Percentiles rank a stretch among this genome's conserved stretches.
Evolutionary conservation across 2,888 invertebrate species (phyloP).

Genomic region (Macropis europaea): DNA sequence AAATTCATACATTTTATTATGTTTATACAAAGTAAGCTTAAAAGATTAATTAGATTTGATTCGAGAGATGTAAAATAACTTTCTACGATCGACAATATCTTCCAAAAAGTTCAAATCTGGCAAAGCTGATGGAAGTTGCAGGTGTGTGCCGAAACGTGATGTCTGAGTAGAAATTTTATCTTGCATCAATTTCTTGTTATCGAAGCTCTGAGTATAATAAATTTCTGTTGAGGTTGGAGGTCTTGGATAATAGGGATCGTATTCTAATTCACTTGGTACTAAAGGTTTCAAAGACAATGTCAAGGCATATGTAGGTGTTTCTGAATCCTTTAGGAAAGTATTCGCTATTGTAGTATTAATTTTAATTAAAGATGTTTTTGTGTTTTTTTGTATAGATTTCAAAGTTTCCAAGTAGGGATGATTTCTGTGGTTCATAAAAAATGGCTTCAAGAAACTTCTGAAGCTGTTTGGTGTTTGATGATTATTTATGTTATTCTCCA

Average conservation of each 20-base stretch:
- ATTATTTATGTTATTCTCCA: not conserved
- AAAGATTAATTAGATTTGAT: slow-evolving; percentile 49
- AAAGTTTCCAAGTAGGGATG: slow-evolving; percentile 69
- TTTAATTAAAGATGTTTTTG: slow-evolving; percentile 1
- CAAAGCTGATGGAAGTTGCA: slow-evolving; percentile 70
- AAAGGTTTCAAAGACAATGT: slow-evolving; percentile 64
- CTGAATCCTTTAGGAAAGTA: slow-evolving; percentile 39
- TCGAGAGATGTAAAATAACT: slow-evolving; percentile 71
- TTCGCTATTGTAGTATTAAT: slow-evolving; percentile 26
- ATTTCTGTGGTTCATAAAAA: slow-evolving; percentile 31
- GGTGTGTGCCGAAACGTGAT: slow-evolving; percentile 37
- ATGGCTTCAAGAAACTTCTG: not conserved
- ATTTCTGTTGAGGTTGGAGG: slow-evolving; percentile 68
- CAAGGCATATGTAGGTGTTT: slow-evolving; percentile 64
- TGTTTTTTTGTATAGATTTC: slow-evolving; percentile 67
- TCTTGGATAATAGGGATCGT: slow-evolving; percentile 75
- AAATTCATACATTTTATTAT: not conserved
- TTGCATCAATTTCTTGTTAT: slow-evolving; percentile 21
- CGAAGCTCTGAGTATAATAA: slow-evolving; percentile 66
- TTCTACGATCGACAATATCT: slow-evolving; percentile 73
- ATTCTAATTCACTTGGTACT: slow-evolving; percentile 65
- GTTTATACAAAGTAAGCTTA: not conserved
- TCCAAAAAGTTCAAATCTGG: slow-evolving; percentile 73
- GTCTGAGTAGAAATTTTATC: slow-evolving; percentile 32
- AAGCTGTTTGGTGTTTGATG: not conserved